Evolutionary conservation across 2,113 vertebrate genomes (phyloP).

Genomic region (Aleadryas rufinucha): DNA sequence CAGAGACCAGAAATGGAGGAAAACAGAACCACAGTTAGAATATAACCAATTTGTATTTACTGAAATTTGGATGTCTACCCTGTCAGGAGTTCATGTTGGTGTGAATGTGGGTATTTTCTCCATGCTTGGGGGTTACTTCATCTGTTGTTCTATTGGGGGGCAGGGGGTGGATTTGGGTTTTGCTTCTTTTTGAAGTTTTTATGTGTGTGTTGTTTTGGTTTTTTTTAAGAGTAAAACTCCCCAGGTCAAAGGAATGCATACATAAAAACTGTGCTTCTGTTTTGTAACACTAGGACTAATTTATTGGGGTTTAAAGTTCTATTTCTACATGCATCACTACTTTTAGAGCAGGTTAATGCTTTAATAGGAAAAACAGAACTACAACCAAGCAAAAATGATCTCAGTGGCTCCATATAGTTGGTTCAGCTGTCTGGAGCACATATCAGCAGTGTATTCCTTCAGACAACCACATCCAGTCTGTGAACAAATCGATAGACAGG

Average conservation of each 20-base stretch:
- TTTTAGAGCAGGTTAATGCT: neutral
- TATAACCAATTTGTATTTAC: neutral
- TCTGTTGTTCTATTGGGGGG: neutral
- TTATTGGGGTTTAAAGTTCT: neutral
- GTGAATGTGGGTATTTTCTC: neutral
- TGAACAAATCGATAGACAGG: accelerated
- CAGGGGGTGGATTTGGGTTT: neutral
- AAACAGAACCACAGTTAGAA: neutral
- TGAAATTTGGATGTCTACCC: neutral
- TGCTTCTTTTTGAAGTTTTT: neutral
- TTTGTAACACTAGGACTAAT: neutral
- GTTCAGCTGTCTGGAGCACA: neutral
- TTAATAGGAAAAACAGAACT: neutral
- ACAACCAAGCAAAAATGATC: neutral
- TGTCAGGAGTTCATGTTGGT: neutral
- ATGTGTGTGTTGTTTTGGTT: neutral
- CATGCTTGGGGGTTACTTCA: neutral
- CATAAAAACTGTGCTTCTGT: neutral
- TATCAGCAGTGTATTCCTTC: neutral
- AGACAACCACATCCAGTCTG: neutral
- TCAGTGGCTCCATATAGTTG: neutral
- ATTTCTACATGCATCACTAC: neutral
- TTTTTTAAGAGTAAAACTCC: neutral
- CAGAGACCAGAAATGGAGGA: neutral
- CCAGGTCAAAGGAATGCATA: neutral